Evolutionary conservation across 2,113 vertebrate species (phyloP), one percentile per base, ranked within the genome.

Genomic region (Meriones unguiculatus): DNA sequence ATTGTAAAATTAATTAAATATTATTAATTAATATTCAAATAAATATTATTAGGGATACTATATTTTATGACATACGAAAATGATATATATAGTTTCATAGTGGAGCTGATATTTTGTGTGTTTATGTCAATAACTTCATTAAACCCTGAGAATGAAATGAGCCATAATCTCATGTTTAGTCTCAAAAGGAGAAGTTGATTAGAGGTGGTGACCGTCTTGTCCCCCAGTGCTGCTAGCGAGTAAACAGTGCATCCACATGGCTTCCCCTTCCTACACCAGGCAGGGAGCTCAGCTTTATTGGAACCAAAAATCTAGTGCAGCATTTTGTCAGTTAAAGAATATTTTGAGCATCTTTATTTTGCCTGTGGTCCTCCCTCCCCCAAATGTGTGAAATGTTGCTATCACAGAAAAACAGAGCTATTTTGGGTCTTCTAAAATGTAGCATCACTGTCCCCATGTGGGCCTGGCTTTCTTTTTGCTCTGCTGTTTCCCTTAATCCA

Each of bases 1-100:
- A 87, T 96, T 25, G 30, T 96, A 57, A 96, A 96, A 92, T 95
- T 90, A 96, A 96, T 95, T 95, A 95, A 96, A 87, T 5, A 57
- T 20, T 93, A 95, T 7, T 95, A 91, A n/a, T n/a, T n/a, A n/a
- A n/a, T n/a, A n/a, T n/a, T 41, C 38, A 67, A 96, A 86, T 95
- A 95, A 96, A 87, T 5, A 57, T 20, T 93, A 95, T 7, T 95
- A 91, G 93, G 89, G 64, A 92, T 59, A 69, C 30, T 72, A 0
- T 73, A 0, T 82, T 0, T 92, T 87, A 57, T 96, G 92, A 90
- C 46, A 25, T 69, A 11, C 0, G 5, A 1, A 4, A 65, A 75
- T 89, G 95, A 94, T n/a, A 94, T 65, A n/a, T 89, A 72, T 9
- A 65, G 65, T 88, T 97, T 85, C 25, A 72, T 62, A 38, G 38